These are phyloP conservation scores for Tigriopus californicus DNA, from an alignment of 2,888 invertebrate species.

Conservation along the genomic window DNA sequence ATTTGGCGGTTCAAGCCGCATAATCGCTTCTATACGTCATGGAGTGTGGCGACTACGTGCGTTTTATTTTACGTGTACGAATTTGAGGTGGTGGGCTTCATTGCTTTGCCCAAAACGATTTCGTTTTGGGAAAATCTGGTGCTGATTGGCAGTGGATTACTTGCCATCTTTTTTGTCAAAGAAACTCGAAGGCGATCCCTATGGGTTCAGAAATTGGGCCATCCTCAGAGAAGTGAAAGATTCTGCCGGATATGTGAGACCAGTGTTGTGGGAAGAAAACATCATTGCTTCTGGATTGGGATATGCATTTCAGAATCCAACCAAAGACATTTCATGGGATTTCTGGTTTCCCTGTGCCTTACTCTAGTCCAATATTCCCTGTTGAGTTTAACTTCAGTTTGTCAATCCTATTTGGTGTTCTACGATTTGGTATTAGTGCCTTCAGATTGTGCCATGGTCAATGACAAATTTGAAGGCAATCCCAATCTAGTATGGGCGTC, in stretches of 20 bases:
- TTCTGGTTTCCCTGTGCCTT: neutral
- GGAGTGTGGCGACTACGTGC: neutral
- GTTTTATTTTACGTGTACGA: neutral
- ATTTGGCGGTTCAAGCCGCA: neutral
- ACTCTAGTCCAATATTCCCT: neutral
- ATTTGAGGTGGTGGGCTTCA: neutral
- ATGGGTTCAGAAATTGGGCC: neutral
- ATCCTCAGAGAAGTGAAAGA: neutral
- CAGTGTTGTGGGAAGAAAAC: neutral
- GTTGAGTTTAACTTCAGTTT: no score
- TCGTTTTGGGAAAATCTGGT: neutral
- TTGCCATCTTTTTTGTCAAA: neutral
- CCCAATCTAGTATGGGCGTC: no score
- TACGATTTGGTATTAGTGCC: no score
- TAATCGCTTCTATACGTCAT: neutral
- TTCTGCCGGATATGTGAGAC: neutral
- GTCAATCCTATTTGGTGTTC: no score
- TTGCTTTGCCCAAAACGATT: neutral
- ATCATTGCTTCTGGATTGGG: neutral
- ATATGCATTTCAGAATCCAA: neutral
- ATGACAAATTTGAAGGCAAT: no score
- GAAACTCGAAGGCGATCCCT: no score
- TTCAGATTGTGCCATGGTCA: no score
- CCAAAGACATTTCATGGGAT: neutral
- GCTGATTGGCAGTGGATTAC: neutral